Evolutionary conservation across 92 coral and sea anemone species (phyloP), one percentile per base, ranked within the genome.

Genomic region (Zoanthus sociatus): DNA sequence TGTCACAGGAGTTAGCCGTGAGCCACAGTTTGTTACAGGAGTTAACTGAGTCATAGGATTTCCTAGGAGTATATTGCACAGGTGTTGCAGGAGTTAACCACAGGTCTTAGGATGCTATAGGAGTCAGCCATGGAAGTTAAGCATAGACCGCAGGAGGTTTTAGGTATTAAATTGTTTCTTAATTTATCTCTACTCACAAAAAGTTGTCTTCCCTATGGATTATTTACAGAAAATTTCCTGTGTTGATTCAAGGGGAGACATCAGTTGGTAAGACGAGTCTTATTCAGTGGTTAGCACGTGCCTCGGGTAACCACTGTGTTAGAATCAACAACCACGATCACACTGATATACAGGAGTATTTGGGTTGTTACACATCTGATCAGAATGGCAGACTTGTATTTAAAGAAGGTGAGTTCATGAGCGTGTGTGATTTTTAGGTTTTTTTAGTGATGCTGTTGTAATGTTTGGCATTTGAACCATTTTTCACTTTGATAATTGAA

Each of bases 211-310:
- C 54, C 6, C 13, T 9, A 9, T 30, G n/a, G n/a, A 66, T 89
- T 55, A 53, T 54, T 88, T 81, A 10, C 84, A 97, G 99, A 86
- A 77, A 89, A 26, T 96, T 95, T 54, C 99, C 99, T 11, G 99
- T 95, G 66, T 88, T 97, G 67, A 87, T 97, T 83, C 99, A 97
- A 76, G 99, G 99, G 31, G 99, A 97, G 84, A 97, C 99, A 7
- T 97, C 99, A n/a, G 99, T 97, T 60, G 99, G 99, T 67, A 97
- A 97, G 86, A 97, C 99, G 47, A 97, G 99, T 66, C 90, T 97
- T 32, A 92, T 97, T 75, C 95, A 93, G 78, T 97, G 99, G 99
- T 84, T 97, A 79, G 97, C 99, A 3, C 95, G 90, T 42, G 94
- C 97, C 32, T 90, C 98, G 42, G 99, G 99, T 1, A 97, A 97